A percentile compares a stretch with the other conserved stretches of the same genome.
Conservation (phyloP, 2,113 vertebrate genomes). For the Aplodontia rufa region DNA sequence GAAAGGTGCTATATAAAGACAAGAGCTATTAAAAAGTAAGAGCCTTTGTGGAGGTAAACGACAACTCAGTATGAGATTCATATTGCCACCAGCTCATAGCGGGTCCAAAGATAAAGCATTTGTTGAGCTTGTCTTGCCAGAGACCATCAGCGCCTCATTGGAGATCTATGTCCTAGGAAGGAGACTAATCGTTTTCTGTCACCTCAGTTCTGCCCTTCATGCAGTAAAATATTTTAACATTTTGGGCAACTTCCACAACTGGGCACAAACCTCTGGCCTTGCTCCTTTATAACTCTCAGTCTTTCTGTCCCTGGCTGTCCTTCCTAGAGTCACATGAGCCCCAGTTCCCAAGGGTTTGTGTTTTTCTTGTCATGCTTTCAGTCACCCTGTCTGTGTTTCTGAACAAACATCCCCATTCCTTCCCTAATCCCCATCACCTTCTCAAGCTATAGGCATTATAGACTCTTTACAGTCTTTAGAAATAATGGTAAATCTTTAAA, state of each 20-base stretch:
- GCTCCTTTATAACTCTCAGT: not conserved
- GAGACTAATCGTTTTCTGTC: not conserved
- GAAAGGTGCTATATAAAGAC: slow-evolving; percentile 24
- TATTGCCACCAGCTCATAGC: slow-evolving; percentile 3
- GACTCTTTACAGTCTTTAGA: not conserved
- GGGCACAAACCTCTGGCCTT: not conserved
- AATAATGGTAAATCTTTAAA: not conserved
- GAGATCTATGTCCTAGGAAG: not conserved
- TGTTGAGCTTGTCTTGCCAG: not conserved
- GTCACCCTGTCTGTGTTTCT: not conserved
- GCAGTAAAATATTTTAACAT: slow-evolving; percentile 12
- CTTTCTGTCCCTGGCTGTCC: not conserved
- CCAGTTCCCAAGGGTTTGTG: not conserved
- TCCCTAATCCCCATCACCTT: not conserved
- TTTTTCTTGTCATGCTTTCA: not conserved
- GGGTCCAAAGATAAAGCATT: not conserved
- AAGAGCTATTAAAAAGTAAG: slow-evolving; percentile 52
- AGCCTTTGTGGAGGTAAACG: slow-evolving; percentile 25
- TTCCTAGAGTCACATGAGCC: not conserved
- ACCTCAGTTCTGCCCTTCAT: not conserved
- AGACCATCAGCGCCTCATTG: not conserved
- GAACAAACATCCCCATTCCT: not conserved
- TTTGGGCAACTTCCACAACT: not conserved
- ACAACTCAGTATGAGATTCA: not conserved
- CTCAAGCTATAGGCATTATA: not conserved